Evolutionary conservation across 2,888 invertebrate genomes (phyloP), one percentile per base, ranked within the genome.

Genomic region (Seladonia tumulorum): DNA sequence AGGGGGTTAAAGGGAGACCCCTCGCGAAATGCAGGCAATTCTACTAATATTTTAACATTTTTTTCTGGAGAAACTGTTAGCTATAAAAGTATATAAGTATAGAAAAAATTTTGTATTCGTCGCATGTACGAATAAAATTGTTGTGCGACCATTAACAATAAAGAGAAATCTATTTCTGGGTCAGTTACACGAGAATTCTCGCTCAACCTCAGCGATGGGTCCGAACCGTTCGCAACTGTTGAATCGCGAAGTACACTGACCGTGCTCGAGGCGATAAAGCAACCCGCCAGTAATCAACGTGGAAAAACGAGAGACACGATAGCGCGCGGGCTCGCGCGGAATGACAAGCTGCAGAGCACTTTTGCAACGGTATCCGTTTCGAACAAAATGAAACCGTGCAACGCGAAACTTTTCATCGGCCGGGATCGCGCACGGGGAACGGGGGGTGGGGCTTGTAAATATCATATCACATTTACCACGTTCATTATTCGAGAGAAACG

Each of bases 401-500:
- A 57, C 39, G n/a, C 4, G 39, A n/a, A 39, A 74, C n/a, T 70
- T 70, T 70, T 70, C 70, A 39, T n/a, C 42, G 42, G 12, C 14
- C 8, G 35, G 29, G 22, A 68, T 35, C 68, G 35, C 22, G 29
- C 16, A 18, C 25, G 22, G 39, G 35, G 3, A 35, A 8, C 25
- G 14, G 12, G 39, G 39, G n/a, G 68, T 42, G 25, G 10, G 25
- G 10, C n/a, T 18, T 42, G 73, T 63, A 45, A 79, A 63, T 63
- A 29, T 29, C 72, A 35, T 42, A 42, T 45, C 35, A 35, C 53
- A 16, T 49, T 49, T 60, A 42, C 47, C 18, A 10, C 35, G 35
- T 45, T 78, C 78, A 78, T 73, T 68, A 81, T 39, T 35, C 42
- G 29, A 39, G 7, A 16, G 29, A 8, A 49, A 79, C 29, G 53